Base-by-base conservation (phyloP, 2,888 invertebrate species). In the Ametastegia equiseti region DNA sequence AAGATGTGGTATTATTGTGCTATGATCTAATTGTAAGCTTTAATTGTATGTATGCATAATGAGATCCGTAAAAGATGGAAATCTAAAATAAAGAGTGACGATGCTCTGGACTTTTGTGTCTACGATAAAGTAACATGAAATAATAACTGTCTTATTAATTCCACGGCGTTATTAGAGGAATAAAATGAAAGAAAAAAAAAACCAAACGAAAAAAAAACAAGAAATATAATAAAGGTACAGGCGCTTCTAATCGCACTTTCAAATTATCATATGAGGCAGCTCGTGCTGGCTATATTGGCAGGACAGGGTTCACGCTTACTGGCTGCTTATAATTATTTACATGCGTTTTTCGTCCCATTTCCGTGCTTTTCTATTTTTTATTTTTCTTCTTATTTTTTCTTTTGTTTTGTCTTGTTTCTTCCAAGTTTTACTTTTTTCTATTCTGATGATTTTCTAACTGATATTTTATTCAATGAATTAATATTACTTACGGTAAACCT, bases 221-320 rank as follows among this genome's bases (percentile, higher is more conserved):
- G 36, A 19, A 27, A 60, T 78, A 57, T 19, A n/a, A 23, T 60
- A 78, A 36, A 81, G 69, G 80, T 54, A 60, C 75, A 69, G 69
- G 80, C 82, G 83, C 83, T 81, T 81, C 81, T 83, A 84, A 85
- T 86, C 81, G 83, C 84, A 54, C 71, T 71, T 19, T 71, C 71
- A 71, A 71, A 71, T 80, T 65, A 71, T 69, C 71, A 69, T 80
- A 85, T 85, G 84, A 50, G 86, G 87, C 87, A 87, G 87, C 87
- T 85, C 85, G 85, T 85, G 86, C 85, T 87, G 84, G 85, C 85
- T 83, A 81, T n/a, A n/a, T 82, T 82, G 82, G 83, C 83, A 86
- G 84, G 84, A 82, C 80, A 84, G 84, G 83, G 82, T 83, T 83
- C 83, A 84, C 84, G 84, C 82, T 84, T 85, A 85, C 83, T 83